These are phyloP conservation scores for Eledone cirrhosa DNA, from an alignment of 2,888 invertebrate genomes.

Conservation along the genomic window DNA sequence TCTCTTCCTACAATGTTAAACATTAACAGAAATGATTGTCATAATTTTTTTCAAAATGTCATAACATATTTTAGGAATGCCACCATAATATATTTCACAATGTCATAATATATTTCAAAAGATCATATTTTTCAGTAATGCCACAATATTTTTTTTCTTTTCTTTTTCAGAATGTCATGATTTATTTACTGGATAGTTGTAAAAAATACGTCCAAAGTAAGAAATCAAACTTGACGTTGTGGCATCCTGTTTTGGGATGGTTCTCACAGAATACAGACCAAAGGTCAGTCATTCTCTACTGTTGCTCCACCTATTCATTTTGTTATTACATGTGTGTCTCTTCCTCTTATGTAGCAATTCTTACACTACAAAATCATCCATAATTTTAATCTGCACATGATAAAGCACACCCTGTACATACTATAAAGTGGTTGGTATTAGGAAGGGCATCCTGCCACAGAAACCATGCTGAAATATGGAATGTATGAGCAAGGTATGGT, in stretches of 20 bases:
- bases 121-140: too few species aligned
- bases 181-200: constrained; percentile 86
- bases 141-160: too few species aligned
- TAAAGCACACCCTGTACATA: too few species aligned
- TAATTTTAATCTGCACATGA: too few species aligned
- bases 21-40: too few species aligned
- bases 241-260: constrained; percentile 98
- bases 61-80: constrained; percentile 85
- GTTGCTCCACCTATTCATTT: neutral
- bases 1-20: neutral
- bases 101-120: constrained; percentile 85
- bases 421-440: too few species aligned
- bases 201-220: constrained; percentile 91
- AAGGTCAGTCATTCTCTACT: constrained; percentile 45
- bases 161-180: constrained; percentile 78
- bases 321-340: too few species aligned
- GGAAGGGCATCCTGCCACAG: too few species aligned
- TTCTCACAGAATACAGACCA: constrained; percentile 71
- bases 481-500: too few species aligned
- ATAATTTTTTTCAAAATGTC: constrained; percentile 74
- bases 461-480: too few species aligned
- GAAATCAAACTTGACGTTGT: constrained; percentile 87
- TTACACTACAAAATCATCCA: too few species aligned
- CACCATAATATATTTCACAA: constrained; percentile 76
- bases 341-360: too few species aligned